Base-by-base conservation (phyloP, 2,888 invertebrate species). In the Drosophila paracracens region DNA sequence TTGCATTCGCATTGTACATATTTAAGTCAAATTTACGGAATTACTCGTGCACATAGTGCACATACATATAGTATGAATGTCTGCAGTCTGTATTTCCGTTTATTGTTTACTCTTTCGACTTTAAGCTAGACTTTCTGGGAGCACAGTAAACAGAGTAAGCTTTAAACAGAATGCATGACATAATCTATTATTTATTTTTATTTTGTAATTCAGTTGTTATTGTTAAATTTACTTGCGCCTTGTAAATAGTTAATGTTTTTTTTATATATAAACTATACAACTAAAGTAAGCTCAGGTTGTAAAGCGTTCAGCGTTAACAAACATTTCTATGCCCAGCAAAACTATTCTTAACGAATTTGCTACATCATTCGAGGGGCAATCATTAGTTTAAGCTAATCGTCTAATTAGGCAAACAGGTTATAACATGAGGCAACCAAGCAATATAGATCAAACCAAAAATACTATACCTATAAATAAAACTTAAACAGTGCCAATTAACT, bases 211-310 rank as follows among this genome's bases (percentile, higher is more conserved):
- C 68, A 29, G 38, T 43, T 57, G 56, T 59, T 43, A 57, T 62
- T 53, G 40, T 60, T 64, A 36, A 13, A 31, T 46, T 51, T 70
- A 60, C 31, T 52, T 38, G 13, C 36, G 25, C 52, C 58, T 74
- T 88, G 84, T 83, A 88, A 74, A 85, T 88, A 88, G 66, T 67
- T 73, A 63, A 78, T 69, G 60, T 78, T 74, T 71, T 74, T 63
- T 21, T 7, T 4, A 38, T 46, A 36, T 53, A 54, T 51, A 56
- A 35, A 35, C n/a, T 65, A 27, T 57, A 50, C 59, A 74, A 69
- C 60, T 81, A 81, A 70, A 73, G 76, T 83, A 86, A 88, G 86
- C 83, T 76, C 83, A 85, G 84, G 84, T 85, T 85, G 84, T 85
- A 85, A 83, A 84, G 56, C 84, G 72, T 83, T 76, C 63, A 74